A percentile compares a stretch with the other conserved stretches of the same genome.
These are phyloP conservation scores for Synergus gifuensis DNA, from an alignment of 2,888 invertebrate genomes.

Conservation along the genomic window DNA sequence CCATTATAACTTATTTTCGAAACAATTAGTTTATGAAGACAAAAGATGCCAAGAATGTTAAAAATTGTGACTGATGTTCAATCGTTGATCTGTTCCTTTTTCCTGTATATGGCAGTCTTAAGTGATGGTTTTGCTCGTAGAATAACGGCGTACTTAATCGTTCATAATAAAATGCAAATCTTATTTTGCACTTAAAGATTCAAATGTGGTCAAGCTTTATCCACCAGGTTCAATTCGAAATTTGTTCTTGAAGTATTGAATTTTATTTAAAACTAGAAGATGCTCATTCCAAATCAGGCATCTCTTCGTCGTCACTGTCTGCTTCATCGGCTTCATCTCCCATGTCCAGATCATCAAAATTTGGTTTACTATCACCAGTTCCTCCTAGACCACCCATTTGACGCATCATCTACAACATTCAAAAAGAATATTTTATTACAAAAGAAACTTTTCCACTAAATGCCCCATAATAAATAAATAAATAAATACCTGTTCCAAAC, in stretches of 20 bases:
- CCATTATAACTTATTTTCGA: constrained; percentile 72
- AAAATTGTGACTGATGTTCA: constrained; percentile 21
- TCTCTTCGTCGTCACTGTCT: constrained; percentile 84
- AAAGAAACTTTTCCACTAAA: background rate
- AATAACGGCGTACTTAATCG: constrained; percentile 7
- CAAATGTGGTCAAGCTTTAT: constrained; percentile 52
- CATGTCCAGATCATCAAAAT: constrained; percentile 86
- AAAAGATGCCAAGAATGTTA: constrained; percentile 51
- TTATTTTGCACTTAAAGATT: constrained; percentile 61
- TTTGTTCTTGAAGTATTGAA: constrained; percentile 12
- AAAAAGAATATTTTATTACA: background rate
- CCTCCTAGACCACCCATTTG: constrained; percentile 84
- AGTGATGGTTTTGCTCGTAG: constrained; percentile 37
- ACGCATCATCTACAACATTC: constrained; percentile 82
- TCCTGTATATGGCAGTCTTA: constrained; percentile 46
- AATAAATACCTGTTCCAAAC: constrained; percentile 81
- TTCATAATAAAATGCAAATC: constrained; percentile 59
- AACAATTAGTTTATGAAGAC: constrained; percentile 66
- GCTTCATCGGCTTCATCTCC: constrained; percentile 83
- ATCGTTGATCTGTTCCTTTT: constrained; percentile 42
- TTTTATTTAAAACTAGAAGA: background rate
- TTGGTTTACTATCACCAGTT: constrained; percentile 82
- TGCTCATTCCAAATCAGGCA: constrained; percentile 84
- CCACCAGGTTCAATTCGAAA: constrained; percentile 40
- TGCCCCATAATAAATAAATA: constrained; percentile 56